These are phyloP conservation scores for Anagyrus pseudococci DNA, from an alignment of 2,888 invertebrate species.

Conservation along the genomic window DNA sequence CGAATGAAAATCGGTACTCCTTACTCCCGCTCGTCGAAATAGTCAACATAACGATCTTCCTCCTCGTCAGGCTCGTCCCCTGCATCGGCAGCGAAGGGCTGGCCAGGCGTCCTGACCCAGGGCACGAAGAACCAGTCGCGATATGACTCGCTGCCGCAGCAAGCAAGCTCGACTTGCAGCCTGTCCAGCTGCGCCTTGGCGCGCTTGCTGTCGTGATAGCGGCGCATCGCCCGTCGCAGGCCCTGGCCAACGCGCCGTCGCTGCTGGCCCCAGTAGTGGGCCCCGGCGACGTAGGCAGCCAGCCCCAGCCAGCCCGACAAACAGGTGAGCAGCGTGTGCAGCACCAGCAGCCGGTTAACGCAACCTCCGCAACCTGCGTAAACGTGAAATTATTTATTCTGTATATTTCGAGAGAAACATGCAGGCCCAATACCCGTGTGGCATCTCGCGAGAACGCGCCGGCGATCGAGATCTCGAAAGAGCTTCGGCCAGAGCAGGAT, in stretches of 20 bases:
- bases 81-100: neutral
- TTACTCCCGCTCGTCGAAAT: slow-evolving; percentile 50
- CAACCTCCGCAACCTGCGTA: neutral
- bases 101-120: slow-evolving; percentile 57
- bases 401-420: neutral
- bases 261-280: slow-evolving; percentile 17
- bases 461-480: neutral
- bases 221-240: slow-evolving; percentile 67
- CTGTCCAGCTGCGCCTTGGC: slow-evolving; percentile 68
- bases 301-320: slow-evolving; percentile 38
- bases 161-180: slow-evolving; percentile 69
- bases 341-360: slow-evolving; percentile 38
- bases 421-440: neutral
- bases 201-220: slow-evolving; percentile 65
- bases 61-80: slow-evolving; percentile 21
- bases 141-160: slow-evolving; percentile 69
- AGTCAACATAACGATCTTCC: neutral
- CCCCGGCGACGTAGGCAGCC: slow-evolving; percentile 36
- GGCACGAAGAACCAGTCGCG: slow-evolving; percentile 70
- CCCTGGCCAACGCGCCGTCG: slow-evolving; percentile 54
- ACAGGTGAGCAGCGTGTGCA: slow-evolving; percentile 42
- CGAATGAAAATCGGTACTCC: neutral
- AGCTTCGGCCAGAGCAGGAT: slow-evolving; percentile 6
- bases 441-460: neutral
- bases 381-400: neutral